Percentiles rank a stretch among this genome's conserved stretches.
phyloP scores from a whole-genome alignment of 2,797 vertebrate genomes.

The Eulemur coronatus region DNA sequence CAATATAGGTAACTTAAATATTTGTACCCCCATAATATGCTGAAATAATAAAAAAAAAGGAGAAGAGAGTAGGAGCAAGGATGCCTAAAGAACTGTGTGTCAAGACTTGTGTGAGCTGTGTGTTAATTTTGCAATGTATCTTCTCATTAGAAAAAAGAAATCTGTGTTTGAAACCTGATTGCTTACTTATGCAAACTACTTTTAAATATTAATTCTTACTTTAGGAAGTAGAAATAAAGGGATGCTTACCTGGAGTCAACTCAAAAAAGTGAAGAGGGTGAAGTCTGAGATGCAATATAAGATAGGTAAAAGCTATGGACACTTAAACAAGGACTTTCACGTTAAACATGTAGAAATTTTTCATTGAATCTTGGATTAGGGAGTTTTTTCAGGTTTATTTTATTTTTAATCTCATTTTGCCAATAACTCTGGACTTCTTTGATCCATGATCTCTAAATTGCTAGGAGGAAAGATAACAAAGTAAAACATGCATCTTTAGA shows the following conservation, averaged over 20 bases:
- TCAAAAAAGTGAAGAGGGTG: neutral
- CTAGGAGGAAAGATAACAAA: neutral
- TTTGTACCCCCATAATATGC: too few relatives aligned
- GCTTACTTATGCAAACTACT: neutral
- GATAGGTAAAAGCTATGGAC: neutral
- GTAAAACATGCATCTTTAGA: neutral
- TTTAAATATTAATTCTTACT: neutral
- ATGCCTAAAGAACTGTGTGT: neutral
- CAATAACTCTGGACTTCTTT: neutral
- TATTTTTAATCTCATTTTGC: neutral
- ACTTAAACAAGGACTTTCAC: neutral
- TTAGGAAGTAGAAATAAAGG: neutral
- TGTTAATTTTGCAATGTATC: neutral
- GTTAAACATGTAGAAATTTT: neutral
- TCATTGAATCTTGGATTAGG: neutral
- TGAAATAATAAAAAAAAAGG: too few relatives aligned
- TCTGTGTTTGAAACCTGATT: neutral
- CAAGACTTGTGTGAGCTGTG: neutral
- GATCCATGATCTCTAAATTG: neutral
- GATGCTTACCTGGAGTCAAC: neutral
- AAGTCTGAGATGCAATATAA: neutral
- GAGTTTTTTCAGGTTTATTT: neutral
- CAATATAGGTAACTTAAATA: too few relatives aligned
- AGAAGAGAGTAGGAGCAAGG: neutral
- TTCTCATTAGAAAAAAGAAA: neutral